Conservation (phyloP, 1,140 invertebrate genomes). For the Drosophila repletoides region DNA sequence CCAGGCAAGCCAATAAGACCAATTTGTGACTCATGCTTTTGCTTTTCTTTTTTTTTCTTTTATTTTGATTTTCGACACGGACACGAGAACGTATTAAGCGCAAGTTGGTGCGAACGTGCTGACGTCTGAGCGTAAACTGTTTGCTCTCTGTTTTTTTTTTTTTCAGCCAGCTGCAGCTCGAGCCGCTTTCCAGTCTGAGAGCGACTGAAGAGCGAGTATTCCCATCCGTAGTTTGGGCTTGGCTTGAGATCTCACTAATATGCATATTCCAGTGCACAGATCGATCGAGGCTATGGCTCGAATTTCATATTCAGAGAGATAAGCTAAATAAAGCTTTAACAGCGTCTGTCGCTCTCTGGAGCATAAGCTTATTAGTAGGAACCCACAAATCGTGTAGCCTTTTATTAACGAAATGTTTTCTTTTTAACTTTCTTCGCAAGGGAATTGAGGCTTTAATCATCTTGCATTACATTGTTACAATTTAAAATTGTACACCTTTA, state of each 20-base stretch:
- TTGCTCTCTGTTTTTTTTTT: slow-evolving; percentile 33
- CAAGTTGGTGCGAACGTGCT: slow-evolving; percentile 41
- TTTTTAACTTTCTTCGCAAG: background rate
- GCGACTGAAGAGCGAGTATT: slow-evolving; percentile 9
- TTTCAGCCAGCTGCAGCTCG: slow-evolving; percentile 4
- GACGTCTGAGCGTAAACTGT: slow-evolving; percentile 59
- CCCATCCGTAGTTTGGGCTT: slow-evolving; percentile 7
- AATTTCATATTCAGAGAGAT: too few relatives aligned
- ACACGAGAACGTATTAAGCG: slow-evolving; percentile 8
- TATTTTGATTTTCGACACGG: slow-evolving; percentile 9
- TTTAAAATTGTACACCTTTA: background rate
- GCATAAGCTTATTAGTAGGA: background rate
- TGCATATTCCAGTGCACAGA: slow-evolving; percentile 21
- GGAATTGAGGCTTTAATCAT: slow-evolving; percentile 6
- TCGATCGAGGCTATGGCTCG: background rate
- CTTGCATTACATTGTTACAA: too few relatives aligned
- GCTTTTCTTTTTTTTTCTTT: slow-evolving; percentile 23
- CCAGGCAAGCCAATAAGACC: slow-evolving; percentile 60
- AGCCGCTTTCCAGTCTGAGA: slow-evolving; percentile 44
- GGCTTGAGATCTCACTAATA: background rate
- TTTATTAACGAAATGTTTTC: slow-evolving; percentile 6
- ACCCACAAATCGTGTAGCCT: background rate
- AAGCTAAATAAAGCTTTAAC: background rate
- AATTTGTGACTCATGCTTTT: slow-evolving; percentile 74
- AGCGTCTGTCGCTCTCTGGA: slow-evolving; percentile 2